Conservation (phyloP, 2,113 vertebrate species). For the Hystrix cristata region DNA sequence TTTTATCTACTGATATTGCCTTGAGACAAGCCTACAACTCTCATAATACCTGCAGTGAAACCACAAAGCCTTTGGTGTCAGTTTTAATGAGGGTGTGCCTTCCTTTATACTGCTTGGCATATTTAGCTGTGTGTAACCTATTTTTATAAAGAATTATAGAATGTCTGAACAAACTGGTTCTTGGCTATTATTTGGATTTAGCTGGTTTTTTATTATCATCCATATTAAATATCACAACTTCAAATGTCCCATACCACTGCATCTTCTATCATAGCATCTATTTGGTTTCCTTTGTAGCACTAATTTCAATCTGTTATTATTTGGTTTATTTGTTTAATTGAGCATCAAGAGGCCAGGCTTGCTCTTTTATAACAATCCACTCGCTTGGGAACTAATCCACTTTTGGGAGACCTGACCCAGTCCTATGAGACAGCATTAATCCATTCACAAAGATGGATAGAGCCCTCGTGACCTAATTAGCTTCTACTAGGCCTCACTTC, state of each 20-base stretch:
- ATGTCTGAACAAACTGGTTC: background rate
- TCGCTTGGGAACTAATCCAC: background rate
- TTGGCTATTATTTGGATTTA: background rate
- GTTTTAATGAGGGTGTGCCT: background rate
- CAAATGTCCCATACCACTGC: background rate
- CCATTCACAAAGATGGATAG: background rate
- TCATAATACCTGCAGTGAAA: background rate
- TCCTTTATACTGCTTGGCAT: background rate
- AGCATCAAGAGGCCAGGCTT: background rate
- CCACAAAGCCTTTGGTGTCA: background rate
- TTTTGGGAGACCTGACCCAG: background rate
- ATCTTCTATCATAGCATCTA: background rate
- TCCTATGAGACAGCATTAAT: background rate
- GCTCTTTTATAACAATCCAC: background rate
- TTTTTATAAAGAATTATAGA: background rate
- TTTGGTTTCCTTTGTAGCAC: background rate
- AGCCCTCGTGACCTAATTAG: background rate
- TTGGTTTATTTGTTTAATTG: background rate
- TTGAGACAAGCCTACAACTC: background rate
- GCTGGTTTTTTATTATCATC: background rate
- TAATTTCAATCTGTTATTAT: background rate
- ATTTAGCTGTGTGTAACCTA: background rate
- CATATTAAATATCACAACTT: background rate
- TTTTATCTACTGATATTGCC: background rate
- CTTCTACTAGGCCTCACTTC: background rate